Evolutionary conservation across 2,797 vertebrate genomes (phyloP), one percentile per base, ranked within the genome.

Genomic region (Aldrovandia affinis): DNA sequence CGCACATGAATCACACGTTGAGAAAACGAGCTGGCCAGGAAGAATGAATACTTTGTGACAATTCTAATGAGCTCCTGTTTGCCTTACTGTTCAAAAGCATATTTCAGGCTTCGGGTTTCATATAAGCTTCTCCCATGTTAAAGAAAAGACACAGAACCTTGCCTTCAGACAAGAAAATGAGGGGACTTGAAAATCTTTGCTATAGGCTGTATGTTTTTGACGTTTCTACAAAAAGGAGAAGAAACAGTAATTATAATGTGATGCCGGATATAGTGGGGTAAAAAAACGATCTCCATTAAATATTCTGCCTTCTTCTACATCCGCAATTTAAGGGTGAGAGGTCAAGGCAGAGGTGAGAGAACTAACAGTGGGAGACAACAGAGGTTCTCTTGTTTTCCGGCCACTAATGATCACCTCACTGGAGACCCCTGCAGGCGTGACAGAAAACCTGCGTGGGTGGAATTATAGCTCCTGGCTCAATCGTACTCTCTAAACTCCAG

Each of bases 41-140:
- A 70, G 3, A 0, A 77, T 25, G 6, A 36, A 65, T 87, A 25
- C 30, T 87, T 28, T 80, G 65, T 85, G 42, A 81, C 28, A 1
- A 85, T 77, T 47, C 80, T 81, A 88, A 87, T 18, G 36, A 86
- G 77, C 81, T 84, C 78, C n/a, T 65, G 85, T 83, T 80, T 81
- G 25, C 57, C 42, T 47, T 15, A n/a, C 75, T 83, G 55, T 85
- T 88, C 44, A 86, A 86, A 87, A 86, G 83, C 73, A 70, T 70
- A 36, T 39, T 6, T 70, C 33, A 44, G n/a, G 39, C 39, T n/a
- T 47, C 73, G n/a, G 73, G 7, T 44, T 77, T 77, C 5, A 47
- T 2, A 22, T 77, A 77, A 77, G 42, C 22, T 25, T 47, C 22
- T 44, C 39, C 42, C 73, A 44, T 25, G 22, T 44, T 77, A 22